Evolutionary conservation across 2,797 vertebrate genomes (phyloP), one percentile per base, ranked within the genome.

Genomic region (Hydrocynus forskahlii): DNA sequence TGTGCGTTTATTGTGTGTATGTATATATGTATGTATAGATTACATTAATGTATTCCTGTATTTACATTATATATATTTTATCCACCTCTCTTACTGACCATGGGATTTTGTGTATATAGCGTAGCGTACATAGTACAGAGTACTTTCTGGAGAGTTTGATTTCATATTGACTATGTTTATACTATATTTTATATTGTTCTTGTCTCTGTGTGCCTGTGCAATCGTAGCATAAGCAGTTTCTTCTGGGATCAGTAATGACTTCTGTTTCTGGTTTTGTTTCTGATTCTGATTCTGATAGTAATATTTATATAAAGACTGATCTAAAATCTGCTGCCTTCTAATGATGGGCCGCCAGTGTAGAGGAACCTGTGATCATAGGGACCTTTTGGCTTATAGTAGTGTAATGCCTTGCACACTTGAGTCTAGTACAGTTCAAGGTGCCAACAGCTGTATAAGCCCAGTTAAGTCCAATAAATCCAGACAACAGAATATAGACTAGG

Each of bases 391-490:
- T 80, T 77, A 78, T 2, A 62, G 64, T 48, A 72, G 75, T 73
- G 71, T 76, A 79, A 75, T 52, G 78, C 85, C 80, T 79, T 74
- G 82, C 84, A 78, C 62, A 8, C 43, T 82, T 87, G 71, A 87
- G 89, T 91, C 85, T 91, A 88, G 90, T 90, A 85, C 83, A 81
- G 86, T 88, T 9, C 84, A 86, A 85, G 88, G 83, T 83, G 87
- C 88, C 91, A 90, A 87, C 90, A 90, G 89, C 89, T 91, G 88
- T 89, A 86, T 89, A 89, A 91, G 88, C 89, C 87, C 84, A 80
- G 84, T 84, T 83, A 90, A 91, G 89, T 77, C 86, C 77, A 86
- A 85, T 17, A 66, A 60, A 43, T 60, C 55, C n/a, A 45, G 55
- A 16, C 72, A 60, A 74, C 19, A 6, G 71, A 73, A 73, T 35